phyloP scores from a whole-genome alignment of 2,888 invertebrate species.

The Coelinius sp. region DNA sequence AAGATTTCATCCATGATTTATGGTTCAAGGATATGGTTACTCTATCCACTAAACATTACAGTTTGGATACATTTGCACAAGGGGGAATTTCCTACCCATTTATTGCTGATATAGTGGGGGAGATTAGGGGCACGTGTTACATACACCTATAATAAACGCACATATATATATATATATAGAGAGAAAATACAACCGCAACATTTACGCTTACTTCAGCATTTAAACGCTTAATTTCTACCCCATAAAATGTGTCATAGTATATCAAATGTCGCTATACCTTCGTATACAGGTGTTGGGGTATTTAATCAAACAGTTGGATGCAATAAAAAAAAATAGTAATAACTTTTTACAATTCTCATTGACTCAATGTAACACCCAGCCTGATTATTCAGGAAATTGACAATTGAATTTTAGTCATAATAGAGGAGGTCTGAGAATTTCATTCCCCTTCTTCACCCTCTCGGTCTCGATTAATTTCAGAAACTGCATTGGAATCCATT shows the following conservation, averaged over 20 bases:
- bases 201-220: slow-evolving; percentile 12
- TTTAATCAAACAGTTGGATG: slow-evolving; percentile 11
- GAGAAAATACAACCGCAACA: slow-evolving; percentile 22
- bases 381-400: slow-evolving; percentile 23
- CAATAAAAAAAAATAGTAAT: not conserved
- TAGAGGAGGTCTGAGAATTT: slow-evolving; percentile 23
- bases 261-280: slow-evolving; percentile 2
- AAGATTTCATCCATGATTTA: slow-evolving; percentile 58
- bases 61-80: slow-evolving; percentile 3
- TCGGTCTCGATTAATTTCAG: slow-evolving; percentile 50
- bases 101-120: slow-evolving; percentile 65
- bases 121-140: slow-evolving; percentile 69
- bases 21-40: slow-evolving; percentile 30
- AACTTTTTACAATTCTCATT: not conserved
- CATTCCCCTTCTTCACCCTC: slow-evolving; percentile 22
- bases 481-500: slow-evolving; percentile 41
- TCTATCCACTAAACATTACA: slow-evolving; percentile 12
- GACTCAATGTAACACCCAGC: not conserved
- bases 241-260: slow-evolving; percentile 25
- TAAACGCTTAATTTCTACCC: slow-evolving; percentile 23
- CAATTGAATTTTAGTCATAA: slow-evolving; percentile 25
- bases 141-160: slow-evolving; percentile 48
- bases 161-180: no score
- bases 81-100: slow-evolving; percentile 48
- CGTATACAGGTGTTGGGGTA: not conserved